A percentile compares a stretch with the other conserved stretches of the same genome.
These are phyloP conservation scores for Anas bernieri DNA, from an alignment of 2,797 vertebrate species.

Conservation along the genomic window DNA sequence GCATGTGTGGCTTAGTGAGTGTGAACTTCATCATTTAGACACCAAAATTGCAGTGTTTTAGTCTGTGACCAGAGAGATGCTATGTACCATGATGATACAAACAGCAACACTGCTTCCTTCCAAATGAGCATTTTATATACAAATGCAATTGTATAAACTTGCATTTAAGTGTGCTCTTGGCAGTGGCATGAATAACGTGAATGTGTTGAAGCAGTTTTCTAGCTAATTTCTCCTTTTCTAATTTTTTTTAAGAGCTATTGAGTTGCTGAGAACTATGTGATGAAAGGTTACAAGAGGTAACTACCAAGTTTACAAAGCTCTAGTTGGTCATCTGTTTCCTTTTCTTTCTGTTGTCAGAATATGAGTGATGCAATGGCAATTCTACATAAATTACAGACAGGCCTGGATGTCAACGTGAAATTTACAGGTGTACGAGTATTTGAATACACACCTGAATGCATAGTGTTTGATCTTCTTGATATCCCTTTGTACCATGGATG, in stretches of 20 bases:
- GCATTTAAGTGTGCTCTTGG: background rate
- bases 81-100: background rate
- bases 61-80: no score
- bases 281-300: background rate
- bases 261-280: background rate
- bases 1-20: no score
- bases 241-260: background rate
- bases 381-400: constrained; percentile 96
- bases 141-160: background rate
- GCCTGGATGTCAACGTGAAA: constrained; percentile 97
- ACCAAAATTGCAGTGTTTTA: background rate
- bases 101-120: background rate
- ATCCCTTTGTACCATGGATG: constrained; percentile 98
- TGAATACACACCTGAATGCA: constrained; percentile 98
- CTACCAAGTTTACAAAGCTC: background rate
- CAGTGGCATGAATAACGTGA: background rate
- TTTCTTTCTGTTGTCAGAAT: constrained; percentile 82
- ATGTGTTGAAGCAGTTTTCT: background rate
- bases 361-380: constrained; percentile 99
- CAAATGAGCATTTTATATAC: background rate
- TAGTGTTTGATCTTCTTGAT: constrained; percentile 98
- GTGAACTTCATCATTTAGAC: background rate
- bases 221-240: background rate
- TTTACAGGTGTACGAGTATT: constrained; percentile 97
- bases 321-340: background rate